Evolutionary conservation across 2,888 invertebrate genomes (phyloP).

Genomic region (Oegoconia quadripuncta): DNA sequence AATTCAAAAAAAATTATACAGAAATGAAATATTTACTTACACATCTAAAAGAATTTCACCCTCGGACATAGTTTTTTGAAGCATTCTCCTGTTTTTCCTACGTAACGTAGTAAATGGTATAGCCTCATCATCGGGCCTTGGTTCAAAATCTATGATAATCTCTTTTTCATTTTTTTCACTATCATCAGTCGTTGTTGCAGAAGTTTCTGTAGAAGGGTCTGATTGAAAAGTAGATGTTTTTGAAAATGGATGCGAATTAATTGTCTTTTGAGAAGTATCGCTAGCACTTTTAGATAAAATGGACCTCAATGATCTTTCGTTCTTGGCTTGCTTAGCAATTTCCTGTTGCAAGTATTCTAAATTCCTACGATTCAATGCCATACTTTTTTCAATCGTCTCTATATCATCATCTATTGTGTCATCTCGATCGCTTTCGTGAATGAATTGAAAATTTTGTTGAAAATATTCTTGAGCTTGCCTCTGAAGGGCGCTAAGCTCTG

Average conservation of each 20-base stretch:
- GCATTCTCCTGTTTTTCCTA: slow-evolving; percentile 71
- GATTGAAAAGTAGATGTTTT: slow-evolving; percentile 75
- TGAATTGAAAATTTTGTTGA: slow-evolving; percentile 75
- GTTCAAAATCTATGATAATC: slow-evolving; percentile 93
- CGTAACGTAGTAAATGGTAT: slow-evolving; percentile 79
- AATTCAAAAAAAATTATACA: too few relatives aligned
- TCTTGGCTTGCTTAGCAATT: slow-evolving; percentile 70
- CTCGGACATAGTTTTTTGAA: slow-evolving; percentile 89
- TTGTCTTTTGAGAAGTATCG: slow-evolving; percentile 65
- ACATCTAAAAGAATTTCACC: slow-evolving; percentile 85
- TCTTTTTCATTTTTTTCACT: slow-evolving; percentile 85
- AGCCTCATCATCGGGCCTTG: slow-evolving; percentile 82
- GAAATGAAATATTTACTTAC: slow-evolving; percentile 47
- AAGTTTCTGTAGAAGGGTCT: slow-evolving; percentile 75
- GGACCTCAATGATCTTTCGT: slow-evolving; percentile 57
- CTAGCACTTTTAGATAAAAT: slow-evolving; percentile 69
- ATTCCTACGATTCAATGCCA: slow-evolving; percentile 72
- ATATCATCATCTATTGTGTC: slow-evolving; percentile 75
- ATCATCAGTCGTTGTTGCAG: slow-evolving; percentile 72
- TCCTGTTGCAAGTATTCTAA: slow-evolving; percentile 75
- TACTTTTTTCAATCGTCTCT: slow-evolving; percentile 73
- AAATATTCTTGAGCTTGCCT: slow-evolving; percentile 73
- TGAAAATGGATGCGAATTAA: slow-evolving; percentile 62
- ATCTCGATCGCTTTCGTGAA: slow-evolving; percentile 74
- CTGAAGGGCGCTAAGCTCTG: slow-evolving; percentile 62